phyloP scores from a whole-genome alignment of 1,140 invertebrate genomes.

The Macrocentrus cingulum region DNA sequence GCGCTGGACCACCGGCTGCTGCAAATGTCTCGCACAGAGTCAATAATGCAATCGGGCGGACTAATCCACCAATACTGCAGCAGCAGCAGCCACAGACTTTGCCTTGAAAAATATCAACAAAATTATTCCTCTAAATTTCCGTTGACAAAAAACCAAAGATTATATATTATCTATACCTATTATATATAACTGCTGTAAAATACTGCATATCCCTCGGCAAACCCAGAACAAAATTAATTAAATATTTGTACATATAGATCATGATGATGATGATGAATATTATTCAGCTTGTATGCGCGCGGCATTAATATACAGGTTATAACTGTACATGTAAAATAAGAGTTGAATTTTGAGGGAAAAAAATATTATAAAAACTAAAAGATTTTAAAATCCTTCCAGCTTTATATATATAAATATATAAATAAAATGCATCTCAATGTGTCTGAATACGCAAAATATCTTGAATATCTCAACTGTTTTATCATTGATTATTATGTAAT shows the following conservation, averaged over 20 bases:
- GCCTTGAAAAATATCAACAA: too few species aligned
- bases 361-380: too few species aligned
- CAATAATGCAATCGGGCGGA: constrained; percentile 45
- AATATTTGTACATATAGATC: too few species aligned
- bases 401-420: too few species aligned
- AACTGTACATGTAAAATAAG: too few species aligned
- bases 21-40: constrained; percentile 36
- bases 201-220: not conserved
- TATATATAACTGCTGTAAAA: constrained; percentile 4
- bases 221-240: not conserved
- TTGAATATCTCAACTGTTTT: constrained; percentile 28
- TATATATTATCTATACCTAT: constrained; percentile 23
- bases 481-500: constrained; percentile 53
- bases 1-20: constrained; percentile 40
- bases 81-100: constrained; percentile 38
- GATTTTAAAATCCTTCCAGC: too few species aligned
- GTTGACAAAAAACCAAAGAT: constrained; percentile 23
- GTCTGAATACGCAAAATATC: not conserved
- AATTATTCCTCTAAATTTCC: too few species aligned
- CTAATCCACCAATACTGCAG: constrained; percentile 46
- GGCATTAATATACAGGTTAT: too few species aligned
- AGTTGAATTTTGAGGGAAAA: too few species aligned
- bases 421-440: not conserved
- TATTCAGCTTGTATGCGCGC: too few species aligned
- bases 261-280: too few species aligned